Conservation (phyloP, 2,797 vertebrate species). For the Lagodon rhomboides region DNA sequence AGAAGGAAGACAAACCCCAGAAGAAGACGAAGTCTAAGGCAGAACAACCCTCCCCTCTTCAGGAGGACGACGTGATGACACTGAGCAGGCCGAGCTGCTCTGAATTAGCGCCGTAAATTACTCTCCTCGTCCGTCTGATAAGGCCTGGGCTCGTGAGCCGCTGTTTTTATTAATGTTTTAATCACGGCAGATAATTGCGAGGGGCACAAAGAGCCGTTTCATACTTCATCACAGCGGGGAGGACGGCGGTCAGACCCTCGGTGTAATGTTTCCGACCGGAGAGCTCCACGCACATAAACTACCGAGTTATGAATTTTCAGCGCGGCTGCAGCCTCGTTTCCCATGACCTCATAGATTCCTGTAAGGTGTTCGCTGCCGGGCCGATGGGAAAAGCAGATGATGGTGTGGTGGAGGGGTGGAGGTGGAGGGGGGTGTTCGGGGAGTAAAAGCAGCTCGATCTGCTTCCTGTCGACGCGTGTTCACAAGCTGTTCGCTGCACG, state of each 20-base stretch:
- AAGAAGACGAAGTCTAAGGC: conserved; percentile 40
- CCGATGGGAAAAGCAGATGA: conserved; percentile 76
- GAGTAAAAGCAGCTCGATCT: conserved; percentile 62
- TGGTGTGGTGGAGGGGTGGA: background rate
- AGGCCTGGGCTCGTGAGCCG: conserved; percentile 47
- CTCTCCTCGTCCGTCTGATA: conserved; percentile 44
- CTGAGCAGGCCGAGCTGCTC: conserved; percentile 36
- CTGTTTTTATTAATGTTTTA: conserved; percentile 72
- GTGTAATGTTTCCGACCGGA: conserved; percentile 62
- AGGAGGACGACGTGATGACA: conserved; percentile 17
- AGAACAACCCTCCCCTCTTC: background rate
- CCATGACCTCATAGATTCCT: conserved; percentile 85
- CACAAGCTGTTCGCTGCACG: conserved; percentile 57
- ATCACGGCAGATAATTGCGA: conserved; percentile 63
- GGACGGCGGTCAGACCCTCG: conserved; percentile 38
- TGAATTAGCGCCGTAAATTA: conserved; percentile 61
- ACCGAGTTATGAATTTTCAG: conserved; percentile 65
- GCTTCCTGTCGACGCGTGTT: conserved; percentile 56
- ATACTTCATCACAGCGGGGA: conserved; percentile 43
- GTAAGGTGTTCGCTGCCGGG: conserved; percentile 77
- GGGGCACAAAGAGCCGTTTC: conserved; percentile 60
- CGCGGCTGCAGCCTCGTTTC: conserved; percentile 66
- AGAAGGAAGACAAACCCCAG: no score
- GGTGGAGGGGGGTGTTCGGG: conserved; percentile 26
- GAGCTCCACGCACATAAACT: conserved; percentile 57